phyloP scores from a whole-genome alignment of 2,113 vertebrate genomes.

The Neogale vison region DNA sequence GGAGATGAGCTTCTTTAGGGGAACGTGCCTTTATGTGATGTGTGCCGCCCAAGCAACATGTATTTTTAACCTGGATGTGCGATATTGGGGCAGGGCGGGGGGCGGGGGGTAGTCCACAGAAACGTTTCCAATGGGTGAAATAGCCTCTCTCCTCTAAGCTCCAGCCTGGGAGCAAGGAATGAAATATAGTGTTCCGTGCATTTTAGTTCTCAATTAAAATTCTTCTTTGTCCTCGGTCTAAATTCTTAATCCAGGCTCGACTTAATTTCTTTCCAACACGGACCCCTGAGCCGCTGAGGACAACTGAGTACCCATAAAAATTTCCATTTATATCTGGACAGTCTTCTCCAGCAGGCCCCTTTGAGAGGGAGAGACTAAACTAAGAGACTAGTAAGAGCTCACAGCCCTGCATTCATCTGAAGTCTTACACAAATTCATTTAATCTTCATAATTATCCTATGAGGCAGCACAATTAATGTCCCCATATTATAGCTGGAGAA shows the following conservation, averaged over 20 bases:
- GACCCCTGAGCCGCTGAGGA: neutral
- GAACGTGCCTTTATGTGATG: neutral
- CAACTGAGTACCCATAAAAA: neutral
- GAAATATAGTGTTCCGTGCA: neutral
- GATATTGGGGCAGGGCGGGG: too few species aligned
- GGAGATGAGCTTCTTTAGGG: neutral
- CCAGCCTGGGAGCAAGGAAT: neutral
- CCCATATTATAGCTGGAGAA: neutral
- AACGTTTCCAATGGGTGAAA: conserved; percentile 12
- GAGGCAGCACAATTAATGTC: neutral
- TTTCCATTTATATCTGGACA: neutral
- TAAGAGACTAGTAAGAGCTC: neutral
- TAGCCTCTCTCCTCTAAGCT: neutral
- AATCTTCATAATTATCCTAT: neutral
- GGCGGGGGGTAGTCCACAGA: neutral
- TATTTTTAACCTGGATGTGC: conserved; percentile 30
- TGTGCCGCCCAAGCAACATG: neutral
- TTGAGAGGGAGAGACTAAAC: neutral
- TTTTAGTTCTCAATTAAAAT: conserved; percentile 21
- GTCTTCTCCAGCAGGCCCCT: neutral
- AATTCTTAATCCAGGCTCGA: conserved; percentile 31
- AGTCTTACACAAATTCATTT: neutral
- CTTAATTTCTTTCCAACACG: conserved; percentile 1
- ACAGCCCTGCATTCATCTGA: neutral
- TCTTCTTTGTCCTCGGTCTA: neutral